Evolutionary conservation across 2,113 vertebrate species (phyloP), one percentile per base, ranked within the genome.

Genomic region (Pachypanchax playfairii): DNA sequence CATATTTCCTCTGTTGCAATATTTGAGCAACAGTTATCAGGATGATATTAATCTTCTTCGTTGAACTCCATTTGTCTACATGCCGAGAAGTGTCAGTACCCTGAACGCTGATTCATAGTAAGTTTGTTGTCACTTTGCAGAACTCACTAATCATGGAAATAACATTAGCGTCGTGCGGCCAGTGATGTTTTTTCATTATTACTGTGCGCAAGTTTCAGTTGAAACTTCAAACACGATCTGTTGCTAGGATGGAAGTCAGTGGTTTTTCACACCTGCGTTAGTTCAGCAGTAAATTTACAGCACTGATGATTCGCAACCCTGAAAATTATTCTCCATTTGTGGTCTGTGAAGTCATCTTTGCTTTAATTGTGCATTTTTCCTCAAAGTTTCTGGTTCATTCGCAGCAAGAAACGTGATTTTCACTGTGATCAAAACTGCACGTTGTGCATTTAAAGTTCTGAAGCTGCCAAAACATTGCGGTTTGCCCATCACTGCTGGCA

Each of bases 401-500:
- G 42, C 0, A 12, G 15, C n/a, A 13, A 26, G 5, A 25, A 15
- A 18, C 1, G 0, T 15, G 2, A 47, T 25, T 14, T 1, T 21
- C 14, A 11, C 26, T 33, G 9, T 15, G 18, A 9, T 42, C 31
- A 39, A 5, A 4, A 14, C 5, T 0, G 24, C 21, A 14, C 6
- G 0, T 6, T 13, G 8, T 39, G 42, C n/a, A 33, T 53, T 75
- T 46, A 55, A 74, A 65, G 15, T 4, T 21, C 29, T 21, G 6
- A 36, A 78, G 71, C 28, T 59, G 64, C 48, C 41, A 62, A 43
- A 58, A 73, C 47, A 39, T 31, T 39, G 68, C 17, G 33, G 53
- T 52, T 9, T 61, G 22, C 33, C 13, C 41, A 35, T 58, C 44
- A 25, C 36, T 36, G 50, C 70, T 63, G 59, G 36, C 56, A 36